Base-by-base conservation (phyloP, 2,113 vertebrate species). In the Xenus cinereus region DNA sequence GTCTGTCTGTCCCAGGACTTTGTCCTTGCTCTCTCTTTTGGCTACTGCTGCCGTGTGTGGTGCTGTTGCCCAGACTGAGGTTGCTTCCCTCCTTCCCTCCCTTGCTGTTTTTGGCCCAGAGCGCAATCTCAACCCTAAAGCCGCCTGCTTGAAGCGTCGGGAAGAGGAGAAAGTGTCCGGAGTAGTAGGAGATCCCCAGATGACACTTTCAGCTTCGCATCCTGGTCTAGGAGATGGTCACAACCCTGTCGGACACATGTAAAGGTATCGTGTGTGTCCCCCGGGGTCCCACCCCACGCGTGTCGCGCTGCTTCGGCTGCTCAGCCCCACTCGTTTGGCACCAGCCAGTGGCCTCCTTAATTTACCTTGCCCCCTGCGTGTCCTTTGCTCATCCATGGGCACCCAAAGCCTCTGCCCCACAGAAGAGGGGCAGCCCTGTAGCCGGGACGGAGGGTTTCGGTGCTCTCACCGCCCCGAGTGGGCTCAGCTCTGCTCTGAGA, bases 101-200 rank as follows among this genome's bases (percentile, higher is more conserved):
- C 72, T 67, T 95, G 84, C 77, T 95, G 67, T 94, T 67, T 91
- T 48, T 62, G 87, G 82, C 88, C 33, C 84, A 99, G 99, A 99
- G 96, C 99, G 99, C 77, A 99, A 99, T 97, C 98, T 99, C 94
- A 99, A 99, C 97, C 99, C 99, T 41, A 99, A 99, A 97, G 99
- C 99, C 1, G 99, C 99, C 83, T 99, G 99, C 98, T 97, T 99
- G 98, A 99, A 99, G 95, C 99, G 99, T 11, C 98, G 99, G 7
- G 99, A 99, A 96, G 99, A 99, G 77, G 99, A 99, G 97, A 99
- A 99, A 85, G 99, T 99, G 92, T 99, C 99, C 0, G 98, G 99
- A 39, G 99, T 99, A 74, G 99, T 99, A 28, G 99, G 99, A 57
- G 99, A 99, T 51, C 98, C 99, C 82, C 98, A 99, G 97, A 99